Evolutionary conservation across 2,888 invertebrate species (phyloP).

Genomic region (Boloria euphrosyne): DNA sequence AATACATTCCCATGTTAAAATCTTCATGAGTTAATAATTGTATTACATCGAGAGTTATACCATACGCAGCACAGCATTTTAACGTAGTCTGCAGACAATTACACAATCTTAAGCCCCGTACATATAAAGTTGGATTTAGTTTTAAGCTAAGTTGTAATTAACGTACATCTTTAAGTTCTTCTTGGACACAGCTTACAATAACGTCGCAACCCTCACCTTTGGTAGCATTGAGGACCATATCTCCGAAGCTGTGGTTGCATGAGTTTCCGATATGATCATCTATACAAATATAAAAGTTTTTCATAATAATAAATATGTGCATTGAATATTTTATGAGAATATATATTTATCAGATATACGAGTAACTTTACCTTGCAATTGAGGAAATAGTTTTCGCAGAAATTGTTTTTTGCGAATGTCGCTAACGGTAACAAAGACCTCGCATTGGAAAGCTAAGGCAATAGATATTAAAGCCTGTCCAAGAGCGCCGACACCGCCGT

Average conservation of each 20-base stretch:
- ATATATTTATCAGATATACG: no score
- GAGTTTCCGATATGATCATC: slow-evolving; percentile 60
- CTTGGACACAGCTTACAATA: slow-evolving; percentile 51
- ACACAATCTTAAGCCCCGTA: not conserved
- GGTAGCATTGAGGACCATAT: slow-evolving; percentile 46
- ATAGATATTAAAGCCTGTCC: slow-evolving; percentile 62
- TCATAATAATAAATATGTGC: not conserved
- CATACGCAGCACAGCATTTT: slow-evolving; percentile 41
- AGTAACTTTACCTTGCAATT: slow-evolving; percentile 54
- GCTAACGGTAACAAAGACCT: slow-evolving; percentile 56
- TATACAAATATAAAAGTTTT: slow-evolving; percentile 47
- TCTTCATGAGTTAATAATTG: slow-evolving; percentile 48
- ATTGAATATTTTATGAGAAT: no score
- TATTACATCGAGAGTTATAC: slow-evolving; percentile 47
- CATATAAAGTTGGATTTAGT: not conserved
- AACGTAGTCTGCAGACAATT: slow-evolving; percentile 46
- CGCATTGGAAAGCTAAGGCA: slow-evolving; percentile 51
- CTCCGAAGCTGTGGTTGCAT: slow-evolving; percentile 51
- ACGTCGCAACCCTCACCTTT: slow-evolving; percentile 51
- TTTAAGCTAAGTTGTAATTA: not conserved
- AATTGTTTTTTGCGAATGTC: slow-evolving; percentile 50
- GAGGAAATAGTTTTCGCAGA: slow-evolving; percentile 50
- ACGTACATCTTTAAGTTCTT: slow-evolving; percentile 56
- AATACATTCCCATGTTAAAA: slow-evolving; percentile 48
- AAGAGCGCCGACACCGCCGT: slow-evolving; percentile 61